Conservation (phyloP, 2,888 invertebrate species). For the Poecilobothrus nobilitatus region DNA sequence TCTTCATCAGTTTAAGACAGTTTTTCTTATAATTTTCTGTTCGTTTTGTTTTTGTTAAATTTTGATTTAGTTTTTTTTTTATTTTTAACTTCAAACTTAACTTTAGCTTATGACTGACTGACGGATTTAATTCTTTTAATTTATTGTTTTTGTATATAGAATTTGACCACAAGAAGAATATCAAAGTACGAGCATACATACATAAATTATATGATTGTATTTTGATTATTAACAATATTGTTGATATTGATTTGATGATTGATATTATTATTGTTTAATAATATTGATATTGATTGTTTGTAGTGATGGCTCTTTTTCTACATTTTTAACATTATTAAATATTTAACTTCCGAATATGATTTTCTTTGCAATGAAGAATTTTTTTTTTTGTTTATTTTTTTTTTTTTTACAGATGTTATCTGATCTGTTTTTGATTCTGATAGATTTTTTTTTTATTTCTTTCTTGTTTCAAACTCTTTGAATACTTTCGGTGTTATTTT, state of each 20-base stretch:
- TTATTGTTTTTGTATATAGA: too few relatives aligned
- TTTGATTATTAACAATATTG: too few relatives aligned
- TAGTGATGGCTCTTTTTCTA: background rate
- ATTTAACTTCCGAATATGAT: conserved; percentile 2
- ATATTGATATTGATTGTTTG: conserved; percentile 2
- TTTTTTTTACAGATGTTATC: too few relatives aligned
- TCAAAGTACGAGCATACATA: too few relatives aligned
- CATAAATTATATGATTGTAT: too few relatives aligned
- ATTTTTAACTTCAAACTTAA: background rate
- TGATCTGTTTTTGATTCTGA: too few relatives aligned
- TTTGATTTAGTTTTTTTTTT: background rate
- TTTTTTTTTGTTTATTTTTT: background rate
- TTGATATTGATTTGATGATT: background rate
- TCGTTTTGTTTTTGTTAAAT: too few relatives aligned
- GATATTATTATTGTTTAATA: too few relatives aligned
- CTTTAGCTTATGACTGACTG: background rate
- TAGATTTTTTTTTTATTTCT: too few relatives aligned
- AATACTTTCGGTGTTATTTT: too few relatives aligned
- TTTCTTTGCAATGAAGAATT: background rate
- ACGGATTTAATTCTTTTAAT: background rate
- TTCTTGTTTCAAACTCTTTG: too few relatives aligned
- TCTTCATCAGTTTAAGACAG: too few relatives aligned
- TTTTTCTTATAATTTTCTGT: background rate
- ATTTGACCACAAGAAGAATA: background rate
- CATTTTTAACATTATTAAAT: background rate